phyloP scores from a whole-genome alignment of 2,113 vertebrate species.

The Protobothrops flavoviridis region DNA sequence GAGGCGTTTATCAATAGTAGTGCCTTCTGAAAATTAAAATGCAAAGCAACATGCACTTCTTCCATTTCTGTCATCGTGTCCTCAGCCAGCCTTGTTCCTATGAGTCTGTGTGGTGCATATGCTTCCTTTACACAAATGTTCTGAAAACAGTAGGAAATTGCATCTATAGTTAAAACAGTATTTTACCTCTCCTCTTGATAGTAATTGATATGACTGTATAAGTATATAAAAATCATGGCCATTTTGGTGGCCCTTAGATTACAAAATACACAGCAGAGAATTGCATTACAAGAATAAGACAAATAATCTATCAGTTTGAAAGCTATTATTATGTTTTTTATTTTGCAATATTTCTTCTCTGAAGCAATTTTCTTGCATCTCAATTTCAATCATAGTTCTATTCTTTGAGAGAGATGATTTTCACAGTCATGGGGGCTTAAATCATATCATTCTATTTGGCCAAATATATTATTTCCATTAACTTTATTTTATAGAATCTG shows the following conservation, averaged over 20 bases:
- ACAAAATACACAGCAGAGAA: not conserved
- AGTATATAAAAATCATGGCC: not conserved
- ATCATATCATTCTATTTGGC: constrained; percentile 10
- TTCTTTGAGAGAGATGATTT: not conserved
- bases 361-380: not conserved
- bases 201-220: not conserved
- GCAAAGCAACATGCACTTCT: not conserved
- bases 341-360: not conserved
- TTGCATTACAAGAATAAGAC: not conserved
- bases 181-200: not conserved
- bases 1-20: no score
- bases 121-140: not conserved
- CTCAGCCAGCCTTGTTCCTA: not conserved
- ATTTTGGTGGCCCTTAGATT: not conserved
- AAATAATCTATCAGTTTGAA: not conserved
- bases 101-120: not conserved
- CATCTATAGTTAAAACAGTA: not conserved
- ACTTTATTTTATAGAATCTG: constrained; percentile 16
- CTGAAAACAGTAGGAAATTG: not conserved
- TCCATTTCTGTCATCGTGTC: not conserved
- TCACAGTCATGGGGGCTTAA: not conserved
- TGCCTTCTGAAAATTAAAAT: no score
- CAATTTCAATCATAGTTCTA: not conserved
- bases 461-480: not conserved
- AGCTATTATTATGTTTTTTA: not conserved